Conservation (phyloP, 2,797 vertebrate genomes). For the Oryzias dopingdopingensis region DNA sequence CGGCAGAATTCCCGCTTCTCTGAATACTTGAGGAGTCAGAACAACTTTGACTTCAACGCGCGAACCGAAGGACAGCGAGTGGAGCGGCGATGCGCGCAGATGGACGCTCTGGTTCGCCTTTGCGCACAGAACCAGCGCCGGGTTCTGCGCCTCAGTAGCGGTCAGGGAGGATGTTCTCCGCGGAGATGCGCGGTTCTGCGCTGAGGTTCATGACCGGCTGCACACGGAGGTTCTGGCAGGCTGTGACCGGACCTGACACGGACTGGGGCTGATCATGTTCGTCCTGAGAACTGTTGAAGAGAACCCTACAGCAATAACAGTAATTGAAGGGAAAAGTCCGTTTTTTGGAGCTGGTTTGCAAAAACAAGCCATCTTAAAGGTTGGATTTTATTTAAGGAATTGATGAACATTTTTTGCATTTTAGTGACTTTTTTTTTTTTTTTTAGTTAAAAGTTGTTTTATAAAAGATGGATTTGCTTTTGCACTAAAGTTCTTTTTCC, state of each 20-base stretch:
- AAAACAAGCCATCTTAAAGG: constrained; percentile 5
- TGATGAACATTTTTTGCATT: neutral
- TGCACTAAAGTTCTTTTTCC: constrained; percentile 39
- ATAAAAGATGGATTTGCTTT: constrained; percentile 25
- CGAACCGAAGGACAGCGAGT: constrained; percentile 13
- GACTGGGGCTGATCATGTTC: constrained; percentile 75
- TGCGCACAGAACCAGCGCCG: constrained; percentile 16
- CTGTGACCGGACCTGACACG: constrained; percentile 71
- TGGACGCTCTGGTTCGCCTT: constrained; percentile 22
- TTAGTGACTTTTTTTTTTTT: constrained; percentile 1
- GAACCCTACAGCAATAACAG: constrained; percentile 57
- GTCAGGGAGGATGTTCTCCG: constrained; percentile 48
- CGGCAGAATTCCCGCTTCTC: constrained; percentile 47
- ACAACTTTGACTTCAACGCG: constrained; percentile 64
- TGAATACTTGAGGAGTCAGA: constrained; percentile 72
- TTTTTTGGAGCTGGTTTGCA: too few relatives aligned
- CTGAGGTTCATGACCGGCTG: constrained; percentile 53
- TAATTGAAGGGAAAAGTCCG: constrained; percentile 32
- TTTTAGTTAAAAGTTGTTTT: constrained; percentile 28
- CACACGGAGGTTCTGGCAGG: constrained; percentile 56
- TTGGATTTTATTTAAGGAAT: constrained; percentile 24
- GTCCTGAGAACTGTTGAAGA: constrained; percentile 55
- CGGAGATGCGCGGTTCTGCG: constrained; percentile 58
- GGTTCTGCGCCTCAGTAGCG: constrained; percentile 23
- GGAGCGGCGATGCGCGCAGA: constrained; percentile 32